Conservation (phyloP, 1,140 invertebrate genomes). For the Eumeta japonica region DNA sequence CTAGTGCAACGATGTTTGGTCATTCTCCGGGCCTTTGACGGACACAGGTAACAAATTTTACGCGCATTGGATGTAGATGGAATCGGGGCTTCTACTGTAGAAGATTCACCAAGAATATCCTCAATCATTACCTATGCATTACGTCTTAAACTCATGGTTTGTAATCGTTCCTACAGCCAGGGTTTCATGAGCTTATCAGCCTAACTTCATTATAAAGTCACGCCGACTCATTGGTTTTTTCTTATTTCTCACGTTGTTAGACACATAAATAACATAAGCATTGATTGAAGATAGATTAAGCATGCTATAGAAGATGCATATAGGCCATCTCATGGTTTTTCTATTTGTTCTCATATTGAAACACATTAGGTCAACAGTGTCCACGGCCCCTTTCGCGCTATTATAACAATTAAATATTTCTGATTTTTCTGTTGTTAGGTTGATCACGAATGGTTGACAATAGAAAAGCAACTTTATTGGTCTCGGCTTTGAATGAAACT, state of each 20-base stretch:
- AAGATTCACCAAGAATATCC: no score
- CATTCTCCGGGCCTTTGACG: no score
- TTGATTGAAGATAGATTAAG: conserved; percentile 30
- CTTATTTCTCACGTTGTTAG: conserved; percentile 6
- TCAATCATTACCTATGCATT: no score
- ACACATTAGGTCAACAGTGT: conserved; percentile 12
- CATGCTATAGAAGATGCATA: conserved; percentile 26
- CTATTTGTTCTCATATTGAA: conserved; percentile 10
- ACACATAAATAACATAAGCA: conserved; percentile 15
- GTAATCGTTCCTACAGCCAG: no score
- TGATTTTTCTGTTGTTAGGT: conserved; percentile 6
- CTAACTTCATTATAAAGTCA: conserved; percentile 9
- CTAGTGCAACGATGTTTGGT: no score
- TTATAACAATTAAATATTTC: conserved; percentile 12
- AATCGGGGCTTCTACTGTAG: no score
- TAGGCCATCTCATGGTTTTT: conserved; percentile 24
- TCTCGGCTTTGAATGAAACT: conserved; percentile 34
- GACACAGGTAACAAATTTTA: no score
- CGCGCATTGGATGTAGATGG: no score
- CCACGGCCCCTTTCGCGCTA: conserved; percentile 10
- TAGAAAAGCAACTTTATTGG: conserved; percentile 24
- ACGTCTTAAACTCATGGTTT: no score
- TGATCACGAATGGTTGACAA: conserved; percentile 11
- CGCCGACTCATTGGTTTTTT: conserved; percentile 7
- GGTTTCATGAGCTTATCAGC: conserved; percentile 5